These are phyloP conservation scores for Lerema accius DNA, from an alignment of 1,140 invertebrate genomes.

Conservation along the genomic window DNA sequence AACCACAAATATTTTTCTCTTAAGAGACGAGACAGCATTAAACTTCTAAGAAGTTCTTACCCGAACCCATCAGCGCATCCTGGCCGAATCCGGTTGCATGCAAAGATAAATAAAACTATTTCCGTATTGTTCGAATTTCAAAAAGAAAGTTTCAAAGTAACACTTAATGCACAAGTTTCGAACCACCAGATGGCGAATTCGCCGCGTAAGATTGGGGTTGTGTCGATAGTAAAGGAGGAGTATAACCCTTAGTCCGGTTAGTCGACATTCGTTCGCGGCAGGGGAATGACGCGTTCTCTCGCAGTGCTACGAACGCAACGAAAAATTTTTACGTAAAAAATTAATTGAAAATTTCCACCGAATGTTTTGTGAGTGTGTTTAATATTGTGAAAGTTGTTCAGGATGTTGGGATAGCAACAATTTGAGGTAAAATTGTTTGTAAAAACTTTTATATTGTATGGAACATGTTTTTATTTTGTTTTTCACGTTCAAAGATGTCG, in stretches of 20 bases:
- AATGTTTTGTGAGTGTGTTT: constrained; percentile 16
- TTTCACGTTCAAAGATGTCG: not conserved
- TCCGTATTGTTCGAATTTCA: constrained; percentile 40
- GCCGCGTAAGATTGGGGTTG: constrained; percentile 24
- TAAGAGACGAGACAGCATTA: constrained; percentile 1
- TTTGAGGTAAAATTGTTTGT: constrained; percentile 19
- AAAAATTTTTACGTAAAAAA: constrained; percentile 26
- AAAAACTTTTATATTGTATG: constrained; percentile 1
- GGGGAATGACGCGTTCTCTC: constrained; percentile 9
- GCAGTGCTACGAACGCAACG: constrained; percentile 1
- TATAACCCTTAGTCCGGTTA: not conserved
- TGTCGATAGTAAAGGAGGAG: constrained; percentile 8
- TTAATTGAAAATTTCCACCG: not conserved
- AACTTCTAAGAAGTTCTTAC: constrained; percentile 25
- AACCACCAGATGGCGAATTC: constrained; percentile 38
- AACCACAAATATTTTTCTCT: constrained; percentile 3
- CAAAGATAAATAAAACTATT: constrained; percentile 39
- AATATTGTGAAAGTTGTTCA: constrained; percentile 14
- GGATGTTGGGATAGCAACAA: constrained; percentile 3
- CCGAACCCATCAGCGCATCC: constrained; percentile 3
- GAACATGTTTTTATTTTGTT: not conserved
- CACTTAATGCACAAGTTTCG: constrained; percentile 46
- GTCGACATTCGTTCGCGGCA: constrained; percentile 11
- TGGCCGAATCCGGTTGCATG: constrained; percentile 18
- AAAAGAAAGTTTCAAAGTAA: constrained; percentile 39